phyloP scores from a whole-genome alignment of 2,888 invertebrate genomes.

The Acleris cristana region DNA sequence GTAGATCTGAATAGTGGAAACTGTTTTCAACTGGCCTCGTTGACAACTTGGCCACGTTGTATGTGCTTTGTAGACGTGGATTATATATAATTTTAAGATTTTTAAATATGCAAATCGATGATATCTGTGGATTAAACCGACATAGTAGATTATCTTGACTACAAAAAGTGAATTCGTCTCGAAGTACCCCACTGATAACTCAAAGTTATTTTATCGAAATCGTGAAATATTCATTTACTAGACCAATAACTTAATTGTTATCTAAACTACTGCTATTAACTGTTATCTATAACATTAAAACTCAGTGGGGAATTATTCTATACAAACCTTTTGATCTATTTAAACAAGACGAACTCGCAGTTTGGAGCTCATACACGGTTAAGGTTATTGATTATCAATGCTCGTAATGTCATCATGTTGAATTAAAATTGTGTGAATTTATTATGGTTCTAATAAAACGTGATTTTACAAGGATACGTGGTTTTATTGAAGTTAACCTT shows the following conservation, averaged over 20 bases:
- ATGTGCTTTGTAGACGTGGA: slow-evolving; percentile 58
- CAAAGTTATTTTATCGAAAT: background rate
- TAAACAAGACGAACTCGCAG: slow-evolving; percentile 15
- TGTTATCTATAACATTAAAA: background rate
- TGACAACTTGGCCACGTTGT: slow-evolving; percentile 1
- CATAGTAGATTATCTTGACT: slow-evolving; percentile 24
- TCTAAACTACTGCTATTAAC: background rate
- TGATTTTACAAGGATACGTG: slow-evolving; percentile 53
- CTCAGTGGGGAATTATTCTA: background rate
- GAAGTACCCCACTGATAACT: slow-evolving; percentile 7
- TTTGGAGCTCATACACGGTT: slow-evolving; percentile 26
- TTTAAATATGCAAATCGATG: slow-evolving; percentile 36
- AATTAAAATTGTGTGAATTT: slow-evolving; percentile 54
- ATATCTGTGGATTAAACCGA: slow-evolving; percentile 16
- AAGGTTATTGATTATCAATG: slow-evolving; percentile 18
- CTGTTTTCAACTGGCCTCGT: slow-evolving; percentile 39
- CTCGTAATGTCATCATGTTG: slow-evolving; percentile 19
- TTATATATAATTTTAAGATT: slow-evolving; percentile 42
- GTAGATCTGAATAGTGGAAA: slow-evolving; percentile 50
- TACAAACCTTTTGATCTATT: background rate
- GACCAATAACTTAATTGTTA: slow-evolving; percentile 17
- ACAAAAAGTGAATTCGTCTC: slow-evolving; percentile 30
- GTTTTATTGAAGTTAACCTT: slow-evolving; percentile 41
- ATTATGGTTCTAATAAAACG: slow-evolving; percentile 61
- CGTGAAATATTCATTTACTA: background rate